Evolutionary conservation across 2,113 vertebrate genomes (phyloP).

Genomic region (Agelaius tricolor): DNA sequence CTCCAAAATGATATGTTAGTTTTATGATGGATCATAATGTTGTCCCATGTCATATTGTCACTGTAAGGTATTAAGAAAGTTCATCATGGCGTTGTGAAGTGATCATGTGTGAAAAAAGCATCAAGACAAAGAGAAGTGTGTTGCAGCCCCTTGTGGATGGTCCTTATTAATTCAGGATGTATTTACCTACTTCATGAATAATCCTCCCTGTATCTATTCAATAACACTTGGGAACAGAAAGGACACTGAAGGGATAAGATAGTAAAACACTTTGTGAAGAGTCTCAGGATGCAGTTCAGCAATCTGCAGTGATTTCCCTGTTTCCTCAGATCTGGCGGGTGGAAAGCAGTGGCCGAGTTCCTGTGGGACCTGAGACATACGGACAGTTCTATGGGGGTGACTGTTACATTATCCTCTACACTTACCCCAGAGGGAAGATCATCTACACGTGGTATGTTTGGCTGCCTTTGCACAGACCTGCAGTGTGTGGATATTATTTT

Average conservation of each 20-base stretch:
- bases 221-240: not conserved
- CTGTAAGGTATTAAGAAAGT: not conserved
- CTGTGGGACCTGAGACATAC: conserved; percentile 69
- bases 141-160: not conserved
- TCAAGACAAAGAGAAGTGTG: not conserved
- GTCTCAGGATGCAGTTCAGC: not conserved
- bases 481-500: not conserved
- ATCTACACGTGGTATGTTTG: conserved; percentile 90
- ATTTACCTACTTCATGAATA: not conserved
- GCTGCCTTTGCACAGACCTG: not conserved
- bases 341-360: conserved; percentile 81
- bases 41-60: not conserved
- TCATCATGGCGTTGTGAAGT: not conserved
- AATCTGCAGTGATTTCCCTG: not conserved
- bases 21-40: not conserved
- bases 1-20: not conserved
- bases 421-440: conserved; percentile 82
- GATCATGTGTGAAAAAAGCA: not conserved
- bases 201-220: not conserved
- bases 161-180: not conserved
- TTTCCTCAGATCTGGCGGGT: conserved; percentile 88
- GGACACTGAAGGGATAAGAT: not conserved
- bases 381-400: conserved; percentile 92
- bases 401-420: conserved; percentile 93
- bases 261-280: not conserved